A percentile compares a stretch with the other conserved stretches of the same genome.
These are phyloP conservation scores for Pyrrhia umbra DNA, from an alignment of 2,888 invertebrate species.

Conservation along the genomic window DNA sequence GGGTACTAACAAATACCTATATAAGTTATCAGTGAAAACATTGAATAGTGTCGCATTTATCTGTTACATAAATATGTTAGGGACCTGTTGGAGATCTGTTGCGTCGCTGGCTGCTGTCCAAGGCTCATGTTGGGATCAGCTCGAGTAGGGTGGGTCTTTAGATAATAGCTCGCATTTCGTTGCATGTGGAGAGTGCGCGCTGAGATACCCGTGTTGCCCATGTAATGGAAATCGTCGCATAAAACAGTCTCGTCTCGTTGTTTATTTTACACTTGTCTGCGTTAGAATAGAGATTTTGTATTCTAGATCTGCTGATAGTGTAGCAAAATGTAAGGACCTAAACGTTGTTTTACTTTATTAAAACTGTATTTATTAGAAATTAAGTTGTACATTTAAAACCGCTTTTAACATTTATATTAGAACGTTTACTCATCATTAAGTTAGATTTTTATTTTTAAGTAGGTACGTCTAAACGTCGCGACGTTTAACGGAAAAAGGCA, in stretches of 20 bases:
- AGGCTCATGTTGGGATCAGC: slow-evolving; percentile 76
- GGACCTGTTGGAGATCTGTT: slow-evolving; percentile 84
- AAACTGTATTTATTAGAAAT: not conserved
- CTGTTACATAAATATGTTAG: slow-evolving; percentile 60
- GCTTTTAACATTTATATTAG: too few species aligned
- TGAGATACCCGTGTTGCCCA: slow-evolving; percentile 66
- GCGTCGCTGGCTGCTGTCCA: slow-evolving; percentile 82
- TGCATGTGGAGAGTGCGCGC: slow-evolving; percentile 59
- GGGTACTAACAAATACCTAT: not conserved
- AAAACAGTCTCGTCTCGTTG: slow-evolving; percentile 44
- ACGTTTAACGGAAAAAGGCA: not conserved
- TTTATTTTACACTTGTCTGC: slow-evolving; percentile 55
- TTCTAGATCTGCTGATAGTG: slow-evolving; percentile 37
- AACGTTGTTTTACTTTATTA: not conserved
- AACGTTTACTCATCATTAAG: too few species aligned
- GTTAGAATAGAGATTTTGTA: slow-evolving; percentile 43
- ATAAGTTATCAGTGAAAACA: slow-evolving; percentile 30
- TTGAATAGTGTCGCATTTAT: slow-evolving; percentile 60
- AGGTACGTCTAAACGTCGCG: too few species aligned
- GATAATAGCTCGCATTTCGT: slow-evolving; percentile 74
- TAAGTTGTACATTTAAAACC: slow-evolving; percentile 19
- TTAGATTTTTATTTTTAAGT: too few species aligned
- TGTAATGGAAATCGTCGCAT: slow-evolving; percentile 58
- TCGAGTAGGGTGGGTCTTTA: slow-evolving; percentile 72
- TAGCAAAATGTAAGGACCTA: slow-evolving; percentile 1